Evolutionary conservation across 2,888 invertebrate genomes (phyloP).

Genomic region (Volucella inanis): DNA sequence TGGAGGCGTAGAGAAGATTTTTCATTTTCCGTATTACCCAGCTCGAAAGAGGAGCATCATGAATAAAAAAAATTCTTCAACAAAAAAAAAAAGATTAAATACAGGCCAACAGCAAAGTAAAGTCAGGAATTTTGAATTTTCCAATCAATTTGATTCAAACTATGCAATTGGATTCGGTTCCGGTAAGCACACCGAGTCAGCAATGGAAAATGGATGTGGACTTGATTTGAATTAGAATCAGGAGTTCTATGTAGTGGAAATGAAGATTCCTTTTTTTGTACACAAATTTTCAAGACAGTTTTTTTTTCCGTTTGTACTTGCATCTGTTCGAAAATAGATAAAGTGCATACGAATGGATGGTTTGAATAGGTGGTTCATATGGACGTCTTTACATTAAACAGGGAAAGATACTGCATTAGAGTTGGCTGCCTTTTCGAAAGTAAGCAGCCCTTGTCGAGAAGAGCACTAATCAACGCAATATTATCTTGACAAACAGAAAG

Average conservation of each 20-base stretch:
- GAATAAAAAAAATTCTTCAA: slow-evolving; percentile 1
- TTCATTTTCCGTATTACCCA: not conserved
- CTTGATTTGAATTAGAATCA: slow-evolving; percentile 54
- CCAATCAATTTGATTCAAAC: slow-evolving; percentile 71
- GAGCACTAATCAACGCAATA: too few species aligned
- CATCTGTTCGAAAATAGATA: too few species aligned
- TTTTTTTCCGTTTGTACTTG: too few species aligned
- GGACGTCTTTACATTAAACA: too few species aligned
- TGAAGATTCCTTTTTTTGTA: not conserved
- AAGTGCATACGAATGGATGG: too few species aligned
- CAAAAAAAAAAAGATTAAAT: slow-evolving; percentile 31
- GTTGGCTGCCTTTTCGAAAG: too few species aligned
- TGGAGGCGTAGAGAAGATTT: slow-evolving; percentile 13
- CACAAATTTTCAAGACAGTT: too few species aligned
- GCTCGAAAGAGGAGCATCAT: too few species aligned
- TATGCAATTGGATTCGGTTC: slow-evolving; percentile 70
- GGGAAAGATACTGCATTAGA: too few species aligned
- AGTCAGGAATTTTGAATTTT: slow-evolving; percentile 72
- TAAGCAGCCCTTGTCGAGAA: too few species aligned
- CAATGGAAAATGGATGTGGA: slow-evolving; percentile 41
- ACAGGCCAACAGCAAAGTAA: slow-evolving; percentile 30
- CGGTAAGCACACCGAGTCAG: slow-evolving; percentile 29
- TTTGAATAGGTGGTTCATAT: too few species aligned
- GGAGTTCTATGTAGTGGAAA: slow-evolving; percentile 59
- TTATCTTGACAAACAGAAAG: too few species aligned